phyloP scores from a whole-genome alignment of 2,888 invertebrate species.

The Masnerella sp. region DNA sequence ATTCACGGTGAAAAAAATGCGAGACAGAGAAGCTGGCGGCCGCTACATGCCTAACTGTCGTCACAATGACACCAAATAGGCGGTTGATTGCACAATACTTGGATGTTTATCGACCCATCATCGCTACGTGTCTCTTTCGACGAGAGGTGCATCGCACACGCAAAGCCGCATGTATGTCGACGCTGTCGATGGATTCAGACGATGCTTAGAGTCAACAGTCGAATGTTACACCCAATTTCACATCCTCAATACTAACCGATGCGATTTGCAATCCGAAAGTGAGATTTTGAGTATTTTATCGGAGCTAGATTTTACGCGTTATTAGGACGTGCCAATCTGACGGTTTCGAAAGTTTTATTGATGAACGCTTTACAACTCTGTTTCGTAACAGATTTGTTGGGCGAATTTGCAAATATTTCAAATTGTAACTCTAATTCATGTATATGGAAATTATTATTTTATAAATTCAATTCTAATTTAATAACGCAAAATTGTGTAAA shows the following conservation, averaged over 20 bases:
- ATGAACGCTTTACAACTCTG: not conserved
- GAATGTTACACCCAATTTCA: conserved; percentile 77
- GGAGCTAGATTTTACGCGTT: conserved; percentile 41
- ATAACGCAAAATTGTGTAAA: too few relatives aligned
- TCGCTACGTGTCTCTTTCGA: conserved; percentile 68
- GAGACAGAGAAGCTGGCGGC: conserved; percentile 58
- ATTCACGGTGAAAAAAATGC: conserved; percentile 61
- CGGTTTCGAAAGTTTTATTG: conserved; percentile 23
- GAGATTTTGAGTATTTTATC: conserved; percentile 55
- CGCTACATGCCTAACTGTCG: conserved; percentile 71
- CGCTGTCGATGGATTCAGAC: conserved; percentile 51
- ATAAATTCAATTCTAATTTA: too few relatives aligned
- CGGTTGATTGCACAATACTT: conserved; percentile 77
- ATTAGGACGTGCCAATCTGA: conserved; percentile 32
- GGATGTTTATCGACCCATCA: conserved; percentile 77
- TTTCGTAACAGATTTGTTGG: not conserved
- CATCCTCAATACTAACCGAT: conserved; percentile 71
- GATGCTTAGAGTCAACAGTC: conserved; percentile 72
- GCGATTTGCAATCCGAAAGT: conserved; percentile 68
- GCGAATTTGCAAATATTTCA: not conserved
- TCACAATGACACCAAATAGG: conserved; percentile 77
- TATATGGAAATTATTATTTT: too few relatives aligned
- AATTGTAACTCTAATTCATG: too few relatives aligned
- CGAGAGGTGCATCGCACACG: conserved; percentile 55
- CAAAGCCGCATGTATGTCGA: conserved; percentile 54